Evolutionary conservation across 2,113 vertebrate genomes (phyloP).

Genomic region (Malaclemys terrapin): DNA sequence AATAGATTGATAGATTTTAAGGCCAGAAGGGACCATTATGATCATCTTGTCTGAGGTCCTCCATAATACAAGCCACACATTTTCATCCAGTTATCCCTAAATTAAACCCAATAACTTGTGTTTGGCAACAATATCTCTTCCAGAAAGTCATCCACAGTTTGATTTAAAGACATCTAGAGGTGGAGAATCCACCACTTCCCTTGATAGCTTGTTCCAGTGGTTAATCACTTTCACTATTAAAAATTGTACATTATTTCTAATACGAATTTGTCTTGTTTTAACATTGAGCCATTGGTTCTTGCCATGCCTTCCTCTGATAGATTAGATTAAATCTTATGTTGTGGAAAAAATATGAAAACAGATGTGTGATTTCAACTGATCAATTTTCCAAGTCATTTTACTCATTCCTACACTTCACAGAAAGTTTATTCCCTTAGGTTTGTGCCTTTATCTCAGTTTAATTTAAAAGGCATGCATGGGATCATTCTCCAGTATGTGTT

Average conservation of each 20-base stretch:
- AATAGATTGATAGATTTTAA: slow-evolving; percentile 23
- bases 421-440: accelerated
- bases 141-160: not conserved
- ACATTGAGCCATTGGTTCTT: not conserved
- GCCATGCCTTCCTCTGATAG: not conserved
- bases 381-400: not conserved
- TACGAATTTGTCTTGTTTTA: not conserved
- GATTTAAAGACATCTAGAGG: not conserved
- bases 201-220: not conserved
- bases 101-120: not conserved
- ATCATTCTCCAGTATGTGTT: not conserved
- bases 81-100: not conserved
- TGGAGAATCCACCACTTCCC: not conserved
- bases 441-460: not conserved
- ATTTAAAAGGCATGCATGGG: not conserved
- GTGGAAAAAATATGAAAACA: not conserved
- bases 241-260: slow-evolving; percentile 9
- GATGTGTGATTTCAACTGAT: not conserved
- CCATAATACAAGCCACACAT: not conserved
- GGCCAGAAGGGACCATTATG: slow-evolving; percentile 15
- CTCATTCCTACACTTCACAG: not conserved
- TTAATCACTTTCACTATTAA: not conserved
- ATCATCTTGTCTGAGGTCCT: not conserved
- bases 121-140: not conserved
- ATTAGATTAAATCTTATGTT: not conserved